Evolutionary conservation across 1,140 invertebrate species (phyloP).

Genomic region (Philotrypesis tridentata): DNA sequence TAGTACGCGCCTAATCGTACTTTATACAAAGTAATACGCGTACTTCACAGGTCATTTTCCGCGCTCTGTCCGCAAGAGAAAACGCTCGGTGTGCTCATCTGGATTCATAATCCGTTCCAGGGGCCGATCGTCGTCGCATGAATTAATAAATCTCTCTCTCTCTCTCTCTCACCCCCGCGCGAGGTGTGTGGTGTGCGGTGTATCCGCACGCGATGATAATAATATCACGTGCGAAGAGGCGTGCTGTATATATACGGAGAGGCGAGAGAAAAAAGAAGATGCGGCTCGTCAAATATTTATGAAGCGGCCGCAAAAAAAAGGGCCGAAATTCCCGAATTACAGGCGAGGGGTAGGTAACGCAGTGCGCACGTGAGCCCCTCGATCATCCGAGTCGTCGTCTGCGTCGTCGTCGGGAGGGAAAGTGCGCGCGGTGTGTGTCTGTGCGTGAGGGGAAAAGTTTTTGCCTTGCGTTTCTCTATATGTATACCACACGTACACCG

Average conservation of each 20-base stretch:
- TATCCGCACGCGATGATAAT: background rate
- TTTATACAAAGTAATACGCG: background rate
- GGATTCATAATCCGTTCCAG: constrained; percentile 17
- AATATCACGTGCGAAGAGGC: background rate
- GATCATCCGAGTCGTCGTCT: background rate
- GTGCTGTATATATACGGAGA: too few relatives aligned
- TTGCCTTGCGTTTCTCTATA: background rate
- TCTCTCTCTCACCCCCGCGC: too few relatives aligned
- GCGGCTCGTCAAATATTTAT: constrained; percentile 47
- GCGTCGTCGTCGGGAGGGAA: too few relatives aligned
- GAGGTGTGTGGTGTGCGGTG: too few relatives aligned
- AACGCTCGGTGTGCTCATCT: background rate
- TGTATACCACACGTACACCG: too few relatives aligned
- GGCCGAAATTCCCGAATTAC: background rate
- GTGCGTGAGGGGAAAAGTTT: background rate
- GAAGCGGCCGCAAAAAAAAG: constrained; percentile 15
- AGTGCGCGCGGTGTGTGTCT: background rate
- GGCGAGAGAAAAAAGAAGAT: constrained; percentile 29
- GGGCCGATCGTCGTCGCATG: background rate
- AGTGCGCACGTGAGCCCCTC: background rate
- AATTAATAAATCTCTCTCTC: constrained; percentile 46
- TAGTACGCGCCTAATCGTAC: constrained; percentile 1
- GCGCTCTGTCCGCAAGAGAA: background rate
- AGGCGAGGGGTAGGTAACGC: background rate
- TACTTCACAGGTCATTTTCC: background rate